These are phyloP conservation scores for Drosophila tani DNA, from an alignment of 1,140 invertebrate genomes.

Conservation along the genomic window DNA sequence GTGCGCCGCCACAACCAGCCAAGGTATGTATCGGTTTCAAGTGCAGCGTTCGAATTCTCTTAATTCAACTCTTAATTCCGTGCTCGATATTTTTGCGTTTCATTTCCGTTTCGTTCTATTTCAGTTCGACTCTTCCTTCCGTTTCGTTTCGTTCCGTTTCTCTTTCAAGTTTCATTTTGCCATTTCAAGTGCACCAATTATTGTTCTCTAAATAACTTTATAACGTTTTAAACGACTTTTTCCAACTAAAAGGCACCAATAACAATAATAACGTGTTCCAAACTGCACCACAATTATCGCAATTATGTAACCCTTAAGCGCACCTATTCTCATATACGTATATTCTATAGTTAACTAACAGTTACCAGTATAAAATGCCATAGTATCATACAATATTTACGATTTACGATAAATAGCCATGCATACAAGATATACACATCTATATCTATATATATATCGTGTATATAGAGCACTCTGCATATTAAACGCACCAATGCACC, in stretches of 20 bases:
- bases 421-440: constrained; percentile 25
- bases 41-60: constrained; percentile 62
- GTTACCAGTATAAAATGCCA: constrained; percentile 43
- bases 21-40: constrained; percentile 90
- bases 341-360: constrained; percentile 41
- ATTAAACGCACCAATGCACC: constrained; percentile 74
- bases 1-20: constrained; percentile 87
- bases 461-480: constrained; percentile 72
- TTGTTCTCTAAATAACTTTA: constrained; percentile 33
- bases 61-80: constrained; percentile 14
- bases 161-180: constrained; percentile 44
- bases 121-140: not conserved
- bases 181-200: constrained; percentile 66
- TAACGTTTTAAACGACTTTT: constrained; percentile 52
- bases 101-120: not conserved
- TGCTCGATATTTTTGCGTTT: not conserved
- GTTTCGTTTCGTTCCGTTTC: not conserved
- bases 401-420: constrained; percentile 34
- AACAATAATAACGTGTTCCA: constrained; percentile 43
- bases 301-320: constrained; percentile 60
- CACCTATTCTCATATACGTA: constrained; percentile 35
- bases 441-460: constrained; percentile 30
- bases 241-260: constrained; percentile 48
- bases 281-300: constrained; percentile 62
- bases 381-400: constrained; percentile 50